Percentiles rank a stretch among this genome's conserved stretches.
phyloP scores from a whole-genome alignment of 2,797 vertebrate species.

The Gymnoscopelus microlampas region DNA sequence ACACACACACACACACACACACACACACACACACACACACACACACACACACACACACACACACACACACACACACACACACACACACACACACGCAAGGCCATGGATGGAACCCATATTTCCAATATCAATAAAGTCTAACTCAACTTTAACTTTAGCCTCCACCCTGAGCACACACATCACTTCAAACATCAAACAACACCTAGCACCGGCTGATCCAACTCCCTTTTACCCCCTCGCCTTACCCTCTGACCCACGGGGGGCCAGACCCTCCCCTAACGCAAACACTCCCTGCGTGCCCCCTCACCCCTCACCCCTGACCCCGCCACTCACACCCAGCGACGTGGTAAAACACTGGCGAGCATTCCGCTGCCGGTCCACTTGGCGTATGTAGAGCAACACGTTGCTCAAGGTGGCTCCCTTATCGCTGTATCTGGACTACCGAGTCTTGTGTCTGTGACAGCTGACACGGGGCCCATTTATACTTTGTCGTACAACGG shows the following conservation, averaged over 20 bases:
- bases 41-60: constrained; percentile 3
- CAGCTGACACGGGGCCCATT: neutral
- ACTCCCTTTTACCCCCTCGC: constrained; percentile 45
- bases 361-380: constrained; percentile 28
- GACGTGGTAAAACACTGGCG: constrained; percentile 39
- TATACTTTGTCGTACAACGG: no score
- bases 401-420: constrained; percentile 12
- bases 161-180: constrained; percentile 41
- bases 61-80: constrained; percentile 9
- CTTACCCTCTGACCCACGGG: constrained; percentile 59
- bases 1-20: neutral
- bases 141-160: neutral
- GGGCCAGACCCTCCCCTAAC: constrained; percentile 54
- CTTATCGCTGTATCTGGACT: constrained; percentile 14
- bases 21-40: neutral
- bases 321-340: constrained; percentile 48
- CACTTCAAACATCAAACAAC: constrained; percentile 65
- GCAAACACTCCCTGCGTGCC: constrained; percentile 55
- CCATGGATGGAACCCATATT: neutral
- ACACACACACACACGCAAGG: neutral
- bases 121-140: neutral
- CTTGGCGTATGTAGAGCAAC: constrained; percentile 19
- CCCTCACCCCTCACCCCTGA: constrained; percentile 53
- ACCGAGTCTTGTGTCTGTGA: constrained; percentile 1
- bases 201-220: constrained; percentile 37